These are phyloP conservation scores for Phymastichus coffea DNA, from an alignment of 1,140 invertebrate genomes.

Conservation along the genomic window DNA sequence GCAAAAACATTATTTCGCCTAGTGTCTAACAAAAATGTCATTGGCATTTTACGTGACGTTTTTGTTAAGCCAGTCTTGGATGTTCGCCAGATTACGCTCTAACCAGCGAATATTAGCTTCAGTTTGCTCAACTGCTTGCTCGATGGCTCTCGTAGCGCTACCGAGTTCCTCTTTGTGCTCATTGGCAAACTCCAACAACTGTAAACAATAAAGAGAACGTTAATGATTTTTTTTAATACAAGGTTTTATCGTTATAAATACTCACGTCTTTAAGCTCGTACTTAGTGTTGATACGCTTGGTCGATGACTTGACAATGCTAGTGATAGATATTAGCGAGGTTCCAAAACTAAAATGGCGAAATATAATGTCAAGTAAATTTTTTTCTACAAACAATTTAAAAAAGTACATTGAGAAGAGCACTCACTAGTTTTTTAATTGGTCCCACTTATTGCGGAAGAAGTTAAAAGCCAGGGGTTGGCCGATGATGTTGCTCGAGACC, in stretches of 20 bases:
- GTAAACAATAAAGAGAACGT: constrained; percentile 31
- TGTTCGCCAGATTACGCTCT: constrained; percentile 69
- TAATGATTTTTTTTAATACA: not conserved
- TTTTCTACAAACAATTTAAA: too few species aligned
- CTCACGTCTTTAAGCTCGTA: constrained; percentile 76
- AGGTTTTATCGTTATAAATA: constrained; percentile 15
- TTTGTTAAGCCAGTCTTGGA: constrained; percentile 69
- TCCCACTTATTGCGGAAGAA: constrained; percentile 75
- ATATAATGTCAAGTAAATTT: too few species aligned
- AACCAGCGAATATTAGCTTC: constrained; percentile 81
- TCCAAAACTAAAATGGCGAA: constrained; percentile 64
- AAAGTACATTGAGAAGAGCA: constrained; percentile 31
- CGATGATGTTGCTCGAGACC: constrained; percentile 69
- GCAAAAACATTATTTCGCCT: not conserved
- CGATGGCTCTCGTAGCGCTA: constrained; percentile 64
- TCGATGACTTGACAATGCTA: constrained; percentile 70
- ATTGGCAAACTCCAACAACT: constrained; percentile 67
- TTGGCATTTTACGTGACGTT: constrained; percentile 34
- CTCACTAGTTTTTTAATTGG: constrained; percentile 71
- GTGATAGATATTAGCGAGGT: constrained; percentile 69
- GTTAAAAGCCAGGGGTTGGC: constrained; percentile 72
- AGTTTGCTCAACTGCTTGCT: constrained; percentile 76
- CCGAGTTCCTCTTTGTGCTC: constrained; percentile 64
- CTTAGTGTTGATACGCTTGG: constrained; percentile 69
- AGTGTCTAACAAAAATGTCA: not conserved